Base-by-base conservation (phyloP, 2,888 invertebrate genomes). In the Hololepta plana region DNA sequence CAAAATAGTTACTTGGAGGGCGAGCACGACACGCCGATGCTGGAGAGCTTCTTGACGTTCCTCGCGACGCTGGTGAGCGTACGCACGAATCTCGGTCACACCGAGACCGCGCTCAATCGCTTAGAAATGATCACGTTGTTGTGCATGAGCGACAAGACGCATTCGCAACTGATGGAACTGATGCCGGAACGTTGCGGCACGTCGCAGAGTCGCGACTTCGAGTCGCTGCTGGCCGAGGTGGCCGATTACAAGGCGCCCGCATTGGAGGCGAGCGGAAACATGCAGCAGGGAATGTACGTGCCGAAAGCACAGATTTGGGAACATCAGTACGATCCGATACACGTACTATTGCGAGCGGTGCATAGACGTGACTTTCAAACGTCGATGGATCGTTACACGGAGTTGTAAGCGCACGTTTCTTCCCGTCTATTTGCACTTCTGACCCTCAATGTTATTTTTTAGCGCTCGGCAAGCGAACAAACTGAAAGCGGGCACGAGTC, bases 161-260 rank as follows among this genome's bases (percentile, higher is more conserved):
- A 95, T 59, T 90, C 88, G 37, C 91, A 93, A 49, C 62, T 96
- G 23, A 72, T 88, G 55, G 95, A 95, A 53, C 60, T 85, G 30
- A 87, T 96, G 82, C 95, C 95, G 0, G 95, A 95, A 57, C 65
- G 88, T 12, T 90, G 88, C 36, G 90, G 90, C n/a, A 84, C 80
- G 42, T 76, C 81, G 11, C 82, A 82, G 50, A 81, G 80, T 23
- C 68, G 79, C 44, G 85, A 87, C 57, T 88, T 90, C 46, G 88
- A 88, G 49, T 68, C 74, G 26, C 73, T 84, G 35, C 63, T 90
- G 27, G 73, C 76, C 31, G 76, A 85, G 60, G 55, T 51, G 11
- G 55, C 55, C 2, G 53, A 54, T 38, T 53, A 55, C 31, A 73
- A 80, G 35, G 81, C 87, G 1, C 93, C 91, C 2, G 84, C 82